phyloP scores from a whole-genome alignment of 2,888 invertebrate species.

The Labia minor region DNA sequence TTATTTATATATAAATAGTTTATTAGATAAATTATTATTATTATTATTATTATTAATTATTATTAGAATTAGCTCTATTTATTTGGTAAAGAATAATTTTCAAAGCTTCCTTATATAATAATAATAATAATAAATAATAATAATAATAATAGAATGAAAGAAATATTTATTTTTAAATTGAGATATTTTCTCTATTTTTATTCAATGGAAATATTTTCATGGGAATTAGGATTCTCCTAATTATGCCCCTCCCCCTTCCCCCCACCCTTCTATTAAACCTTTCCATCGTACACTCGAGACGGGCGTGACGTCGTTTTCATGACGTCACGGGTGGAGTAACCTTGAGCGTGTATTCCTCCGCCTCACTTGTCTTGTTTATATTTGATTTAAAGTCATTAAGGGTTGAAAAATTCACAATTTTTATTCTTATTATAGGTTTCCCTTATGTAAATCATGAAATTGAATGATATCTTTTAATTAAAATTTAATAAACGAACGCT shows the following conservation, averaged over 20 bases:
- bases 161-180: too few species aligned
- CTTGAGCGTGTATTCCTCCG: slow-evolving; percentile 29
- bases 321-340: slow-evolving; percentile 27
- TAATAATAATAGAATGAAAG: too few species aligned
- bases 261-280: not conserved
- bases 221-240: not conserved
- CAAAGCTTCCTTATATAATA: too few species aligned
- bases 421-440: not conserved
- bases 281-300: not conserved
- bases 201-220: too few species aligned
- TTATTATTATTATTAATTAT: not conserved
- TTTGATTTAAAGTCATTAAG: slow-evolving; percentile 1
- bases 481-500: slow-evolving; percentile 1
- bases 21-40: not conserved
- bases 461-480: not conserved
- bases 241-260: not conserved
- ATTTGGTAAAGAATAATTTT: too few species aligned
- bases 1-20: not conserved
- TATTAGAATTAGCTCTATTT: not conserved
- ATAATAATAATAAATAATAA: too few species aligned
- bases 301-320: slow-evolving; percentile 15
- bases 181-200: too few species aligned
- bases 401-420: not conserved
- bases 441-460: not conserved
- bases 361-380: slow-evolving; percentile 27